These are phyloP conservation scores for Parasteatoda lunata DNA, from an alignment of 2,888 invertebrate species.

Conservation along the genomic window DNA sequence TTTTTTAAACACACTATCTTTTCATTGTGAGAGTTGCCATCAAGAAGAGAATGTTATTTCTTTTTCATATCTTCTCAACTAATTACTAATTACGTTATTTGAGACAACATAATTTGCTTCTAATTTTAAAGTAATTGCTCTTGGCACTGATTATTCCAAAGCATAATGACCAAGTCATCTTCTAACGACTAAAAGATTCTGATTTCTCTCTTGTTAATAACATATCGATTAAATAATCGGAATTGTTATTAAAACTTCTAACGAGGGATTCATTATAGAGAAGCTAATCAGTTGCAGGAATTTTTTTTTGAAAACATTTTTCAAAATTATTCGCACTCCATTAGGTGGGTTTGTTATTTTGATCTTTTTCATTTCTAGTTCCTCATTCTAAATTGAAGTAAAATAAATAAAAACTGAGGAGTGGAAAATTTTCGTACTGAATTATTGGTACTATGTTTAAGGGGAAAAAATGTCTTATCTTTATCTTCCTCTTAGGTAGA, in stretches of 20 bases:
- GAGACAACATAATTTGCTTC: conserved; percentile 31
- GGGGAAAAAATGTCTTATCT: neutral
- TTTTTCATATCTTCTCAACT: conserved; percentile 12
- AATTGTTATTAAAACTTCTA: conserved; percentile 57
- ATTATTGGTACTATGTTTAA: too few species aligned
- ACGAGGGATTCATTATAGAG: conserved; percentile 22
- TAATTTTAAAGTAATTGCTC: conserved; percentile 48
- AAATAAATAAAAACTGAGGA: too few species aligned
- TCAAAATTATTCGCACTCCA: conserved; percentile 22
- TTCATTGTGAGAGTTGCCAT: too few species aligned
- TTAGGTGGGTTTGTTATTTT: conserved; percentile 6
- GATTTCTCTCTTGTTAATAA: conserved; percentile 39
- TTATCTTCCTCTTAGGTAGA: neutral
- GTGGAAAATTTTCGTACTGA: too few species aligned
- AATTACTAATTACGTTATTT: conserved; percentile 34
- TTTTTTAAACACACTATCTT: too few species aligned
- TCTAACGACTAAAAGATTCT: conserved; percentile 49
- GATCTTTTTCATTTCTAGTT: conserved; percentile 8
- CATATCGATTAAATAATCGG: conserved; percentile 61
- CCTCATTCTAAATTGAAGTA: neutral
- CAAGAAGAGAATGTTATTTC: too few species aligned
- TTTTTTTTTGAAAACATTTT: conserved; percentile 20
- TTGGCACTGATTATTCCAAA: conserved; percentile 39
- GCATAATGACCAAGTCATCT: conserved; percentile 35
- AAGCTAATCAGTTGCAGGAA: conserved; percentile 26